A percentile compares a stretch with the other conserved stretches of the same genome.
Evolutionary conservation across 2,113 vertebrate genomes (phyloP).

Genomic region (Amazona guildingii): DNA sequence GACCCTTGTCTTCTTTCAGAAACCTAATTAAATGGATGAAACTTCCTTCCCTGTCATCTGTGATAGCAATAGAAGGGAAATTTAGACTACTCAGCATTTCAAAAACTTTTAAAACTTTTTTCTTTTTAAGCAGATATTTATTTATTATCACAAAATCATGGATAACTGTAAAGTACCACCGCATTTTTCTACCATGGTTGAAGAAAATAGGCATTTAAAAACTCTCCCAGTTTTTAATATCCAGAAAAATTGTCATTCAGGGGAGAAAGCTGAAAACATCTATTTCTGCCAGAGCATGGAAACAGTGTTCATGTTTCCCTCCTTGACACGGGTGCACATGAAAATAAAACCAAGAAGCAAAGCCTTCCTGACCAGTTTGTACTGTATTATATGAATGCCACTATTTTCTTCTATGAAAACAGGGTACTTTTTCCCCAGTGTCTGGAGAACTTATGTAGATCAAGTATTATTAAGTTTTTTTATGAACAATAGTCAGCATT

Average conservation of each 20-base stretch:
- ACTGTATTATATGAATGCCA: neutral
- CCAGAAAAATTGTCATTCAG: neutral
- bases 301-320: neutral
- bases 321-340: neutral
- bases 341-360: neutral
- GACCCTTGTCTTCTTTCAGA: neutral
- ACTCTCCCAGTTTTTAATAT: neutral
- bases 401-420: neutral
- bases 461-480: neutral
- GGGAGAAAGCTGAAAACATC: neutral
- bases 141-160: neutral
- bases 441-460: neutral
- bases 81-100: neutral
- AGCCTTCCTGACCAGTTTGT: neutral
- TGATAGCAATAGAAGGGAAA: neutral
- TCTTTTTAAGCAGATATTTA: neutral
- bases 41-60: neutral
- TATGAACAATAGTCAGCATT: neutral
- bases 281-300: neutral
- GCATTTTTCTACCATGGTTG: neutral
- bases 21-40: neutral
- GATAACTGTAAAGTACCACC: neutral
- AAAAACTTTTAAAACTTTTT: neutral
- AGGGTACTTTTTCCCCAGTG: neutral
- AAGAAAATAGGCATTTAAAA: neutral